Percentiles rank a stretch among this genome's conserved stretches.
Conservation (phyloP, 2,888 invertebrate species). For the Carcina quercana region DNA sequence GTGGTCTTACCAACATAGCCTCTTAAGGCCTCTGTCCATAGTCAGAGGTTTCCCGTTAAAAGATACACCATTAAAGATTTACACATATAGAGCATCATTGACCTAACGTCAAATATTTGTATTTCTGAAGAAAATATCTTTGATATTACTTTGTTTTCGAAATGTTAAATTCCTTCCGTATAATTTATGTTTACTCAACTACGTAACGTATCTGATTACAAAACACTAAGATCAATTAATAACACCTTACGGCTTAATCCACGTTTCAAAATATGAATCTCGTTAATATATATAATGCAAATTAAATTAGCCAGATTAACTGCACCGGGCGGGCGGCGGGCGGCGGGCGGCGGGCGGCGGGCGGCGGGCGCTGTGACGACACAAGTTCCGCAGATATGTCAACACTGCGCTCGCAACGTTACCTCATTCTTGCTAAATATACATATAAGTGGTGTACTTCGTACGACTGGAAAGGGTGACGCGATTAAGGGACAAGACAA, state of each 20-base stretch:
- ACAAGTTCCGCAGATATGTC: constrained; percentile 63
- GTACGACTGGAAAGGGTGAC: constrained; percentile 21
- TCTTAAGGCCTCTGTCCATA: too few relatives aligned
- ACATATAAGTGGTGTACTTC: constrained; percentile 45
- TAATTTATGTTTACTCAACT: not conserved
- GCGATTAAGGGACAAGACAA: not conserved
- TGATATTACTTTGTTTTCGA: too few relatives aligned
- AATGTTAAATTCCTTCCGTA: too few relatives aligned
- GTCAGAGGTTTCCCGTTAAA: too few relatives aligned
- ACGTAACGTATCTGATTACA: not conserved
- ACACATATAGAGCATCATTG: too few relatives aligned
- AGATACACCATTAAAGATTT: too few relatives aligned
- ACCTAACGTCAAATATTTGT: too few relatives aligned
- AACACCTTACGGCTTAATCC: not conserved
- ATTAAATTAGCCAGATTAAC: constrained; percentile 44
- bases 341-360: constrained; percentile 40
- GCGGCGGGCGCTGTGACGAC: constrained; percentile 40
- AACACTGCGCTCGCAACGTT: constrained; percentile 48
- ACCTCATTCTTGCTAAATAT: constrained; percentile 59
- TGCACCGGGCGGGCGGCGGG: constrained; percentile 35
- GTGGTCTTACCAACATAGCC: too few relatives aligned
- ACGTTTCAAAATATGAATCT: not conserved
- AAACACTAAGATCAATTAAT: not conserved
- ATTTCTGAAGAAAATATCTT: too few relatives aligned
- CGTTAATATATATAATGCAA: not conserved